Evolutionary conservation across 2,113 vertebrate species (phyloP).

Genomic region (Colossoma macropomum): DNA sequence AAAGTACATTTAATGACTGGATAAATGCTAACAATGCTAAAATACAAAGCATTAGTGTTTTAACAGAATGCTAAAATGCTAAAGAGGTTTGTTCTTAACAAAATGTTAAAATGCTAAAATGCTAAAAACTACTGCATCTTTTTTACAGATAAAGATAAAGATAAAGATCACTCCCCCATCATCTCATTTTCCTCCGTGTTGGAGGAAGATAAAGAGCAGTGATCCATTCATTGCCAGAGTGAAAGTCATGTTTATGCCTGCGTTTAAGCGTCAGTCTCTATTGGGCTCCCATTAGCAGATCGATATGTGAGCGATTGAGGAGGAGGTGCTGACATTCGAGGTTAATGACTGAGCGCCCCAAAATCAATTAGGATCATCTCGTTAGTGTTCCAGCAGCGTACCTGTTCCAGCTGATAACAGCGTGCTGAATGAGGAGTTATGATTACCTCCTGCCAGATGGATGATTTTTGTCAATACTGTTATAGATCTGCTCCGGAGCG

Average conservation of each 20-base stretch:
- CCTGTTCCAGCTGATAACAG: slow-evolving; percentile 52
- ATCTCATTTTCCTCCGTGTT: slow-evolving; percentile 9
- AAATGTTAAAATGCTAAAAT: neutral
- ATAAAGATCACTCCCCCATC: neutral
- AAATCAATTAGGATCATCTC: slow-evolving; percentile 66
- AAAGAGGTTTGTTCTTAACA: too few relatives aligned
- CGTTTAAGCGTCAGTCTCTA: slow-evolving; percentile 65
- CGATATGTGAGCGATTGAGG: slow-evolving; percentile 63
- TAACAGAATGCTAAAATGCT: too few relatives aligned
- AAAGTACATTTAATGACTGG: too few relatives aligned
- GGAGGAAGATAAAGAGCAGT: slow-evolving; percentile 11
- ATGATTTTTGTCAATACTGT: slow-evolving; percentile 46
- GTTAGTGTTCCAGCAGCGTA: slow-evolving; percentile 45
- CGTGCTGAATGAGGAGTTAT: slow-evolving; percentile 48
- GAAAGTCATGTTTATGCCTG: slow-evolving; percentile 51
- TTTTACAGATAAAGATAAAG: too few relatives aligned
- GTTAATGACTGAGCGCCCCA: slow-evolving; percentile 64
- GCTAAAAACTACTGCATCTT: neutral
- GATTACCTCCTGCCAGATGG: slow-evolving; percentile 52
- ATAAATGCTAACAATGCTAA: too few relatives aligned
- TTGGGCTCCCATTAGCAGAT: slow-evolving; percentile 68
- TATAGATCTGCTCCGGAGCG: slow-evolving; percentile 43
- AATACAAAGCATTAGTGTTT: too few relatives aligned
- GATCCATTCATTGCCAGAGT: slow-evolving; percentile 47
- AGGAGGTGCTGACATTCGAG: slow-evolving; percentile 60